A percentile compares a stretch with the other conserved stretches of the same genome.
Evolutionary conservation across 2,113 vertebrate genomes (phyloP).

Genomic region (Pachyramphus minor): DNA sequence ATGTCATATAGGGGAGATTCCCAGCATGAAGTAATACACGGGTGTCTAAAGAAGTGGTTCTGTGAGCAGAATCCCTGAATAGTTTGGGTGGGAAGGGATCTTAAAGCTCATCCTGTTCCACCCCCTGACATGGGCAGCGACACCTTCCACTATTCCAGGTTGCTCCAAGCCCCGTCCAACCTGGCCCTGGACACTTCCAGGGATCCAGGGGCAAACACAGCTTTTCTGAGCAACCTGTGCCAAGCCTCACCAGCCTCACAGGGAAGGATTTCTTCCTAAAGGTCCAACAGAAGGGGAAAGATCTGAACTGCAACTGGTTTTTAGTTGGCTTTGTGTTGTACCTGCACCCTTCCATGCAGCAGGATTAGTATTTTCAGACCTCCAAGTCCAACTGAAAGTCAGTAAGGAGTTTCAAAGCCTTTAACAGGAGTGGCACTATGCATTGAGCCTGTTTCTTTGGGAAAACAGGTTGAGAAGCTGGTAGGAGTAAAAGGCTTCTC

Average conservation of each 20-base stretch:
- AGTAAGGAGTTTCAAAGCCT: not conserved
- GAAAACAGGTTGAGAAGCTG: not conserved
- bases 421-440: not conserved
- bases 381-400: not conserved
- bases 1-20: not conserved
- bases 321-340: not conserved
- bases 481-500: not conserved
- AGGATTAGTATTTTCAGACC: not conserved
- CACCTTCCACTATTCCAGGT: not conserved
- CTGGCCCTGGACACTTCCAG: not conserved
- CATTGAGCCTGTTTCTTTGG: not conserved
- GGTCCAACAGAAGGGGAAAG: not conserved
- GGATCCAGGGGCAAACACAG: not conserved
- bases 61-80: not conserved
- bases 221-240: not conserved
- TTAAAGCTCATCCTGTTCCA: not conserved
- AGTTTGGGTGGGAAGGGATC: not conserved
- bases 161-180: not conserved
- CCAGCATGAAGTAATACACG: not conserved
- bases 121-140: not conserved
- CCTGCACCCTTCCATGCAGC: fast-evolving
- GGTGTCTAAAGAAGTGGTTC: not conserved
- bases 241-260: not conserved
- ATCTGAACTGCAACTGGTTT: not conserved
- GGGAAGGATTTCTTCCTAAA: not conserved